Evolutionary conservation across 2,888 invertebrate species (phyloP).

Genomic region (Lagria hirta): DNA sequence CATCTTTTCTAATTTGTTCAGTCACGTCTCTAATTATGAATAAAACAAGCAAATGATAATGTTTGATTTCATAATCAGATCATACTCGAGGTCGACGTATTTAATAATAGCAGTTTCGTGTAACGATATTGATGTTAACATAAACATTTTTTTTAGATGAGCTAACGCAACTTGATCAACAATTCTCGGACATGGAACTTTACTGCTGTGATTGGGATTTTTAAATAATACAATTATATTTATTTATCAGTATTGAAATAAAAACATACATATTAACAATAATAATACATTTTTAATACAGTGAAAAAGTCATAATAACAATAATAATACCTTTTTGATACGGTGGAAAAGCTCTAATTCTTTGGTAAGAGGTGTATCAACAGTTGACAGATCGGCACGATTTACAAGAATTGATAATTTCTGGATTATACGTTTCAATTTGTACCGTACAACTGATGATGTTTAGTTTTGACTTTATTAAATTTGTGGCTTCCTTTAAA

Average conservation of each 20-base stretch:
- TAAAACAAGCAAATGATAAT: too few relatives aligned
- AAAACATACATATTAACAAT: slow-evolving; percentile 1
- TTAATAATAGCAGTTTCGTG: too few relatives aligned
- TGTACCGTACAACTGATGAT: slow-evolving; percentile 57
- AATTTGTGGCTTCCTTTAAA: slow-evolving; percentile 52
- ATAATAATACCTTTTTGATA: too few relatives aligned
- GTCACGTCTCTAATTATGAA: too few relatives aligned
- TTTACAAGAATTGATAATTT: slow-evolving; percentile 45
- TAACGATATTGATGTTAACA: too few relatives aligned
- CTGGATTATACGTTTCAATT: slow-evolving; percentile 56
- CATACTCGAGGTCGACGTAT: too few relatives aligned
- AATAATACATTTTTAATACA: background rate
- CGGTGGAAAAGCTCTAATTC: too few relatives aligned
- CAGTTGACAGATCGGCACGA: slow-evolving; percentile 31
- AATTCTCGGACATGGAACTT: slow-evolving; percentile 63
- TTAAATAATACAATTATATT: slow-evolving; percentile 28
- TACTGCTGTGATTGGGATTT: slow-evolving; percentile 70
- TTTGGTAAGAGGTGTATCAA: slow-evolving; percentile 12
- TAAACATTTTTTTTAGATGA: slow-evolving; percentile 62
- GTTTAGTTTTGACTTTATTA: slow-evolving; percentile 54
- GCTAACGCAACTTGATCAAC: slow-evolving; percentile 62
- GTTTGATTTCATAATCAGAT: too few relatives aligned
- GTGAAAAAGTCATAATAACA: too few relatives aligned
- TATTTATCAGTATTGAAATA: slow-evolving; percentile 25
- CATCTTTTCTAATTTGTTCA: too few relatives aligned